phyloP scores from a whole-genome alignment of 2,888 invertebrate species.

The Boloria selene region DNA sequence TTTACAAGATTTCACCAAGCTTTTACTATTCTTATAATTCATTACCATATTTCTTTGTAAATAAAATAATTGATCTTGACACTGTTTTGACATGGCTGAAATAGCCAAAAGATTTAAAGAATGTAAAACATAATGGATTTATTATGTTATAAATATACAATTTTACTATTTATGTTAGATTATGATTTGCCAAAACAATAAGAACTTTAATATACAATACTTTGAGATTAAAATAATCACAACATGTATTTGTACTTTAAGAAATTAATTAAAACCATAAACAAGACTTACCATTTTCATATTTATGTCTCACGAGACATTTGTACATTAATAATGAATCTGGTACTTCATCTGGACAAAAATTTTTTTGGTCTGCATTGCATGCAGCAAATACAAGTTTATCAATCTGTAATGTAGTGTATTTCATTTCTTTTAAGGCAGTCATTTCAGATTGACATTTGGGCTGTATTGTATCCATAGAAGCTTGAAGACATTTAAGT shows the following conservation, averaged over 20 bases:
- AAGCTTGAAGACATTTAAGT: constrained; percentile 90
- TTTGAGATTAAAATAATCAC: too few relatives aligned
- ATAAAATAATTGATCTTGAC: constrained; percentile 91
- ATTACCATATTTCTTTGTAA: constrained; percentile 94
- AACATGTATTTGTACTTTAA: background rate
- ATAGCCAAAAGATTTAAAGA: constrained; percentile 30
- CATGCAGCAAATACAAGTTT: constrained; percentile 95
- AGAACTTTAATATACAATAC: background rate
- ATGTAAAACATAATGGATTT: background rate
- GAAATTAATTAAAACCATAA: background rate
- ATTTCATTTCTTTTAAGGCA: constrained; percentile 93
- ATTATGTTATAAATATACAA: background rate
- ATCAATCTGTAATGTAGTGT: constrained; percentile 93
- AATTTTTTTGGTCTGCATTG: constrained; percentile 89
- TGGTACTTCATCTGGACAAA: constrained; percentile 88
- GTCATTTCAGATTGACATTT: constrained; percentile 91
- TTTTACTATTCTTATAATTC: constrained; percentile 95
- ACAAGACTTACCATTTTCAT: constrained; percentile 81
- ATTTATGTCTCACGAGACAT: constrained; percentile 92
- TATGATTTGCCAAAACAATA: background rate
- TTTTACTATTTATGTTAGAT: background rate
- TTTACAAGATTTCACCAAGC: constrained; percentile 93
- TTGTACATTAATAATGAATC: constrained; percentile 93
- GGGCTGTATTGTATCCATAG: constrained; percentile 83
- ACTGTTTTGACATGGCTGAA: constrained; percentile 84